Evolutionary conservation across 1,140 invertebrate species (phyloP), one percentile per base, ranked within the genome.

Genomic region (Drosophila repletoides): DNA sequence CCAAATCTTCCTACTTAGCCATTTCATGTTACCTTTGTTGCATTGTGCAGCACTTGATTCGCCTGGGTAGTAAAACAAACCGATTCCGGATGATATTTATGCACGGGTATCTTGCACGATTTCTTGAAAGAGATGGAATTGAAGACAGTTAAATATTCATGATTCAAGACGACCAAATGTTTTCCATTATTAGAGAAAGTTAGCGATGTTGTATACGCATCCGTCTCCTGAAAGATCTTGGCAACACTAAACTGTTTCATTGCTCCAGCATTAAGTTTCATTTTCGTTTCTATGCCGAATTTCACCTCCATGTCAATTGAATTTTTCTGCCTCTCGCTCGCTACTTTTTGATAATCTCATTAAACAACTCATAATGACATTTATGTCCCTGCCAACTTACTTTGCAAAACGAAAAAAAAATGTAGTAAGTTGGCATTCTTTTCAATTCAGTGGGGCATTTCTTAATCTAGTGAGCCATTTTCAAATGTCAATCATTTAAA

Each of bases 21-120:
- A n/a, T n/a, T n/a, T n/a, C n/a, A n/a, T n/a, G n/a, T n/a, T n/a
- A 79, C 76, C 72, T 68, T 83, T 1, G 63, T 65, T 6, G 48
- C 4, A n/a, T 38, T 72, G 53, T 81, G 68, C 59, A 81, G 31
- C 29, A 58, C 10, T 4, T 34, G 36, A 29, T 63, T 31, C 1
- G 22, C 41, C n/a, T 28, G 38, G 0, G 53, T 53, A 0, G 51
- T 31, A 5, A 76, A 81, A 19, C 76, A 65, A n/a, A 73, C 67
- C 24, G 38, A 26, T 26, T 81, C 45, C 0, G 76, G 72, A 4
- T 10, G 15, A 49, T 53, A 81, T 15, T 48, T 38, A 9, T 41
- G 46, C 51, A 76, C 58, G 10, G 40, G 38, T n/a, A 72, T 36
- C 48, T 64, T 48, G 10, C 48, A 53, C 2, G 58, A 12, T 45